Evolutionary conservation across 1,140 invertebrate genomes (phyloP).

Genomic region (Aphelenchoides avenae): DNA sequence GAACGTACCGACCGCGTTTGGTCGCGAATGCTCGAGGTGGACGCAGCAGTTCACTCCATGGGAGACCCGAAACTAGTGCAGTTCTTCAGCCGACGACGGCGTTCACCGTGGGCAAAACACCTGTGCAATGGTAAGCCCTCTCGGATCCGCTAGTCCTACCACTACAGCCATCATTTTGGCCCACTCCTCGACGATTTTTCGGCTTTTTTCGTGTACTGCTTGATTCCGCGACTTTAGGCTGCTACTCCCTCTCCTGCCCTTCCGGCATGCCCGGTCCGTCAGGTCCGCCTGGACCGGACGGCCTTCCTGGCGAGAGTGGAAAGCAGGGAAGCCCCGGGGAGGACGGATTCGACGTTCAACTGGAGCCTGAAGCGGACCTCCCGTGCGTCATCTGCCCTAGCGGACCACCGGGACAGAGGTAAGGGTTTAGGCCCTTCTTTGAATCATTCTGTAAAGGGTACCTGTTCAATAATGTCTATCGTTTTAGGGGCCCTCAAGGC

Average conservation of each 20-base stretch:
- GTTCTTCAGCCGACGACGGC: conserved; percentile 21
- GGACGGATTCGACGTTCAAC: conserved; percentile 44
- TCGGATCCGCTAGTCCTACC: too few species aligned
- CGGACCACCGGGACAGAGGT: conserved; percentile 45
- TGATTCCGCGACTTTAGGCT: conserved; percentile 11
- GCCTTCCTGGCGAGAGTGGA: conserved; percentile 21
- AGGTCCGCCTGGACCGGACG: conserved; percentile 34
- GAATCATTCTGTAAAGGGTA: conserved; percentile 7
- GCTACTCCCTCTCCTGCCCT: conserved; percentile 33
- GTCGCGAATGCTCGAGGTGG: conserved; percentile 2
- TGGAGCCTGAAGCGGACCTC: conserved; percentile 44
- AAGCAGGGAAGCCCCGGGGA: conserved; percentile 31
- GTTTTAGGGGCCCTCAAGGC: conserved; percentile 41
- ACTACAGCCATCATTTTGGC: too few species aligned
- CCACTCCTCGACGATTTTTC: too few species aligned
- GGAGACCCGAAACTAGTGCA: neutral
- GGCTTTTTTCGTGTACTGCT: neutral
- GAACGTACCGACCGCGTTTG: conserved; percentile 10
- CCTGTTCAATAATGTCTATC: neutral
- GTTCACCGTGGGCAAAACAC: conserved; percentile 35
- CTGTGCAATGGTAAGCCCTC: conserved; percentile 21
- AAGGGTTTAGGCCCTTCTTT: neutral
- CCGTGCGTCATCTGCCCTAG: conserved; percentile 52
- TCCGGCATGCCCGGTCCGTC: conserved; percentile 19
- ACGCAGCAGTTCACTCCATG: neutral